These are phyloP conservation scores for Sphenodon punctatus DNA, from an alignment of 2,797 vertebrate genomes.

Conservation along the genomic window DNA sequence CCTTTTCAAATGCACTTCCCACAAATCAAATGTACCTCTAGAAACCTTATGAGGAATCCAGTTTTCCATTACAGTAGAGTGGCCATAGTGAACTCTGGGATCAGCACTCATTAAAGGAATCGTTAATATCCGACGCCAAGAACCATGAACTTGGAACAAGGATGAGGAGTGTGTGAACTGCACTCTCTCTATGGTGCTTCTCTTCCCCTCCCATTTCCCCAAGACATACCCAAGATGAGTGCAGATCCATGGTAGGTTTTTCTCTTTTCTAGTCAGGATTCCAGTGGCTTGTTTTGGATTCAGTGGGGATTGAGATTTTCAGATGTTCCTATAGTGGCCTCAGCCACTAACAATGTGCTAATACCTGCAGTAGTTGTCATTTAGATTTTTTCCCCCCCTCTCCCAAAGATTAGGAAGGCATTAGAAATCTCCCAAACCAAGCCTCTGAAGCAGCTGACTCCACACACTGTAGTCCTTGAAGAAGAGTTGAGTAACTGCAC, in stretches of 20 bases:
- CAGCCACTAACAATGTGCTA: background rate
- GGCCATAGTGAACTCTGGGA: background rate
- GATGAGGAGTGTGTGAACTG: background rate
- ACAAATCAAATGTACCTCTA: background rate
- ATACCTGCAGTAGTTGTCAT: background rate
- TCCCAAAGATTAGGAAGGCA: background rate
- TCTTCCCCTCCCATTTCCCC: background rate
- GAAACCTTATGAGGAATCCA: background rate
- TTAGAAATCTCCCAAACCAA: background rate
- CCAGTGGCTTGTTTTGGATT: background rate
- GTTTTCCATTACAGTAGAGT: background rate
- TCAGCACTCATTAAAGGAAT: background rate
- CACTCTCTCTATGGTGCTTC: background rate
- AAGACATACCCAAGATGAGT: background rate
- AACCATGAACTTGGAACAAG: background rate
- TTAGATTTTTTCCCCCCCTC: background rate
- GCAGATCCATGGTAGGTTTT: background rate
- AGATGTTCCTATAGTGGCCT: background rate
- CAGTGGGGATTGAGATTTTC: background rate
- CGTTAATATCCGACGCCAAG: background rate
- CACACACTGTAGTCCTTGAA: rapidly evolving
- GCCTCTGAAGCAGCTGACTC: background rate
- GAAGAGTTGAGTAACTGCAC: background rate
- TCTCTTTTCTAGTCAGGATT: background rate
- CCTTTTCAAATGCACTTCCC: background rate